These are phyloP conservation scores for Chionoecetes opilio DNA, from an alignment of 1,140 invertebrate genomes.

Conservation along the genomic window DNA sequence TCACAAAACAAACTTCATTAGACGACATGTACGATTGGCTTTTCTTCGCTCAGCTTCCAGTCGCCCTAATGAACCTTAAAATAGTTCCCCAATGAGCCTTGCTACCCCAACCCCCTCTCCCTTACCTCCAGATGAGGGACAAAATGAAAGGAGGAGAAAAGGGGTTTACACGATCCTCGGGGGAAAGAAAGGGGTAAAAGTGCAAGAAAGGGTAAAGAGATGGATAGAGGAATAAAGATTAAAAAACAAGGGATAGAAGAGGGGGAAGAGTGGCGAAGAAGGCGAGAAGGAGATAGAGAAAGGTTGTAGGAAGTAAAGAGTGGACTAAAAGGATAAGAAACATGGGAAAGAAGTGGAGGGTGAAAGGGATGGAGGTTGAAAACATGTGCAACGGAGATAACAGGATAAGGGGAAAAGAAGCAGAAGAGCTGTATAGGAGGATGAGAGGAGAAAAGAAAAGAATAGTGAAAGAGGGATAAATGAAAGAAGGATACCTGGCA, in stretches of 20 bases:
- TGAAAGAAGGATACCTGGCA: no score
- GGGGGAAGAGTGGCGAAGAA: background rate
- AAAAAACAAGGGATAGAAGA: background rate
- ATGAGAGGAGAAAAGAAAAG: background rate
- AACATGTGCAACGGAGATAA: background rate
- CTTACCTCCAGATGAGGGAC: no score
- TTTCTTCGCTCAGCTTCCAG: background rate
- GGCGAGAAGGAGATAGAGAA: background rate
- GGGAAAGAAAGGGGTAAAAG: background rate
- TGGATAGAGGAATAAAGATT: background rate
- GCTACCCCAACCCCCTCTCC: no score
- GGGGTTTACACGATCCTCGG: background rate
- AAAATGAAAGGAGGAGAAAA: background rate
- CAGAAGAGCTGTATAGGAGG: background rate
- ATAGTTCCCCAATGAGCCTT: background rate
- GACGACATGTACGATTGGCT: background rate
- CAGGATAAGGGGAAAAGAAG: no score
- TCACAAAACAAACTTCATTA: slow-evolving; percentile 21
- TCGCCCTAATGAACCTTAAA: background rate
- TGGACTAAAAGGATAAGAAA: background rate
- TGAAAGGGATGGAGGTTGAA: background rate
- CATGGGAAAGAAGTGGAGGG: background rate
- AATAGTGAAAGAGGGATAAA: no score
- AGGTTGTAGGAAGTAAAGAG: background rate
- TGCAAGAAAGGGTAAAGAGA: no score